phyloP scores from a whole-genome alignment of 2,113 vertebrate species.

The Burhinus oedicnemus region DNA sequence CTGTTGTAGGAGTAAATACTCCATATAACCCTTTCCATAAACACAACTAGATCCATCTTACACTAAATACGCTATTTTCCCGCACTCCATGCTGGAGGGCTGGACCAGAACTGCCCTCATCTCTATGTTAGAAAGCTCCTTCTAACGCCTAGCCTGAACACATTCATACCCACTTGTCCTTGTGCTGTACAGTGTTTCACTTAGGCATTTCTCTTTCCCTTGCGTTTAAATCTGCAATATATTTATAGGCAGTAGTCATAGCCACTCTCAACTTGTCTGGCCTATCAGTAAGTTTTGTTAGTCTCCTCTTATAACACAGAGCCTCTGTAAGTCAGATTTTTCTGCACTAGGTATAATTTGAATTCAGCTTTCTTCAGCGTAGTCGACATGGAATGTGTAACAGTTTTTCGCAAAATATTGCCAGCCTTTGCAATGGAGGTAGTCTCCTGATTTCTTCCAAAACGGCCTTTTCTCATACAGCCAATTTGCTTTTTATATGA shows the following conservation, averaged over 20 bases:
- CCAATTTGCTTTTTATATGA: neutral
- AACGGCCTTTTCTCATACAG: neutral
- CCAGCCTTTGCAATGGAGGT: neutral
- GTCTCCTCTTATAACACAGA: neutral
- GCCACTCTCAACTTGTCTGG: neutral
- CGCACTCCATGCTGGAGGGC: neutral
- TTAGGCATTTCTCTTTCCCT: neutral
- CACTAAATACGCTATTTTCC: neutral
- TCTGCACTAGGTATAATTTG: neutral
- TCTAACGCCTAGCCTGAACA: rapidly evolving
- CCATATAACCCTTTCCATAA: neutral
- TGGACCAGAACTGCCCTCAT: neutral
- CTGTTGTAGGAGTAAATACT: neutral
- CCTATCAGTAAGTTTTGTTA: neutral
- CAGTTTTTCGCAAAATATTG: neutral
- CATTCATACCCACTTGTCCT: neutral
- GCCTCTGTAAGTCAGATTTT: neutral
- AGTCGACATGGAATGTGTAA: neutral
- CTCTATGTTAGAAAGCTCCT: neutral
- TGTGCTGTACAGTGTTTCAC: neutral
- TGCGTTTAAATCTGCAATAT: neutral
- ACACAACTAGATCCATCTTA: neutral
- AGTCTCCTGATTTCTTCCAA: neutral
- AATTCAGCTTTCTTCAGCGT: neutral
- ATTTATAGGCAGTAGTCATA: neutral